phyloP scores from a whole-genome alignment of 2,113 vertebrate genomes.

The Vidua chalybeata region DNA sequence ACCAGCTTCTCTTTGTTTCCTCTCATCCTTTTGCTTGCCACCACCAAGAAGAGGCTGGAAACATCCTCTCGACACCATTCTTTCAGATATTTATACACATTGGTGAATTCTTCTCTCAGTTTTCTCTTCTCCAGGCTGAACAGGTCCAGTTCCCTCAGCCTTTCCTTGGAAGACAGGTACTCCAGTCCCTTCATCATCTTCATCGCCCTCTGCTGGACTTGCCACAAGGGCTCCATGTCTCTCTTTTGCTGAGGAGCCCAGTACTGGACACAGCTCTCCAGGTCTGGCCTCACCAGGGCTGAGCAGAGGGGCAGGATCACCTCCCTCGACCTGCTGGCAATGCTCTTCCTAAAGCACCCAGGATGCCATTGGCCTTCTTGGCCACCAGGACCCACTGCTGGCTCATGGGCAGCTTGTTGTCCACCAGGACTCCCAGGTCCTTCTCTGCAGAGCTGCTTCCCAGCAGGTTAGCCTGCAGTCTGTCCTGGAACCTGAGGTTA shows the following conservation, averaged over 20 bases:
- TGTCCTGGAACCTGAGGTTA: background rate
- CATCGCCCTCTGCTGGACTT: background rate
- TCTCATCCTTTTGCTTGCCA: background rate
- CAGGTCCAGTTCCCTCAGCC: background rate
- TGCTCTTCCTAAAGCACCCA: background rate
- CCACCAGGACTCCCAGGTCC: background rate
- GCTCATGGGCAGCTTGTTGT: background rate
- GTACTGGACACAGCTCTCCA: background rate
- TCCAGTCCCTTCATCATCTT: background rate
- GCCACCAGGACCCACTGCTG: background rate
- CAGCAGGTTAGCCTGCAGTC: background rate
- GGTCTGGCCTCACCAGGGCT: background rate
- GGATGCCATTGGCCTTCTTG: background rate
- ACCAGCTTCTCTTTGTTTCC: background rate
- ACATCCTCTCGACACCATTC: background rate
- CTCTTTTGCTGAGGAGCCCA: background rate
- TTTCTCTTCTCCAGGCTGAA: background rate
- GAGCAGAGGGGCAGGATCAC: fast-evolving
- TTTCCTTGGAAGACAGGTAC: background rate
- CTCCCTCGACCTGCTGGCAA: background rate
- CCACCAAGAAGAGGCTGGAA: background rate
- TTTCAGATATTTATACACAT: background rate
- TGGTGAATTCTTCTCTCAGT: background rate
- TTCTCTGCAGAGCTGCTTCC: background rate
- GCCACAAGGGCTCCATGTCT: background rate